These are phyloP conservation scores for Cuniculus paca DNA, from an alignment of 2,797 vertebrate species.

Conservation along the genomic window DNA sequence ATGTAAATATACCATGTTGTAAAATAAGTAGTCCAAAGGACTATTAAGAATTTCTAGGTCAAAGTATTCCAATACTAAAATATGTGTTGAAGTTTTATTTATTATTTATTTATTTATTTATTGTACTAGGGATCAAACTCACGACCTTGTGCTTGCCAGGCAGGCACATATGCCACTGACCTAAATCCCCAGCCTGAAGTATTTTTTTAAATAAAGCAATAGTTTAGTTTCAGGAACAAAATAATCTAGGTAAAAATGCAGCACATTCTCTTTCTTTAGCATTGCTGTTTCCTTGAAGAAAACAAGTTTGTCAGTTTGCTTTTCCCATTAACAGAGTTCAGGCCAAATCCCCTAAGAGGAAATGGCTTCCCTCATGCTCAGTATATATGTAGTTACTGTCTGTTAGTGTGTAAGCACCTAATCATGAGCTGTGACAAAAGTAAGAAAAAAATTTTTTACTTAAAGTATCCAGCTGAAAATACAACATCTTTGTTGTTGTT, in stretches of 20 bases:
- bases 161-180: too few species aligned
- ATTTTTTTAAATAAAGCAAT: background rate
- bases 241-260: background rate
- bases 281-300: conserved; percentile 28
- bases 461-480: background rate
- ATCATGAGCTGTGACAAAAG: background rate
- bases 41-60: background rate
- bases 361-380: background rate
- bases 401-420: background rate
- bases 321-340: background rate
- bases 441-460: background rate
- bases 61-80: background rate
- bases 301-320: conserved; percentile 14
- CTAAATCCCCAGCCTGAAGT: too few species aligned
- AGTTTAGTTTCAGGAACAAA: conserved; percentile 22
- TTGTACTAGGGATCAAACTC: too few species aligned
- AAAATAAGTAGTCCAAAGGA: conserved; percentile 6
- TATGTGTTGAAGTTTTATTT: background rate
- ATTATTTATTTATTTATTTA: too few species aligned
- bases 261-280: background rate
- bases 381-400: background rate
- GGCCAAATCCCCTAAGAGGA: background rate
- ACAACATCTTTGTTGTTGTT: background rate
- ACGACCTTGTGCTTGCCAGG: too few species aligned
- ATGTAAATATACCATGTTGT: background rate